Percentiles rank a stretch among this genome's conserved stretches.
These are phyloP conservation scores for Threskiornis aethiopicus DNA, from an alignment of 2,797 vertebrate species.

Conservation along the genomic window DNA sequence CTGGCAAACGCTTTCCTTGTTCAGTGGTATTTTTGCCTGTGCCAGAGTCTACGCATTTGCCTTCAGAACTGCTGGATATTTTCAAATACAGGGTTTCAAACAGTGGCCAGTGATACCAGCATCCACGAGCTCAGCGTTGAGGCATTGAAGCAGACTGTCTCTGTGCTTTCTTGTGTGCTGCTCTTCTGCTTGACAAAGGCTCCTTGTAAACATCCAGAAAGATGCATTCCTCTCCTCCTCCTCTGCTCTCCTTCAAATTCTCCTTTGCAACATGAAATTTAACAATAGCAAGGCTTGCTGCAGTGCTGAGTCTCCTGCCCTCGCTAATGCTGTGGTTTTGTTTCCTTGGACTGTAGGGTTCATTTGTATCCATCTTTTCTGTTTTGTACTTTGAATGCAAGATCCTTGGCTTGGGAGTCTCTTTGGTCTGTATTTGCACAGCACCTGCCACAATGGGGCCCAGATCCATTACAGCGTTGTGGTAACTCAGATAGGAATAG, in stretches of 20 bases:
- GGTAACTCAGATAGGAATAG: background rate
- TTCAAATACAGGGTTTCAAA: accelerated
- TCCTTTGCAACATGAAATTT: background rate
- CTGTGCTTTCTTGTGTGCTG: background rate
- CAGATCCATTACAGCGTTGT: background rate
- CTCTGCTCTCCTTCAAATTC: background rate
- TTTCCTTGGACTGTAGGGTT: background rate
- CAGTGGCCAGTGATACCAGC: background rate
- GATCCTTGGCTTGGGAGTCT: background rate
- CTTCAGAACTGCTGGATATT: background rate
- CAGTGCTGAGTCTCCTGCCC: background rate
- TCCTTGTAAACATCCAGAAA: background rate
- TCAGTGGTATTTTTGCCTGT: background rate
- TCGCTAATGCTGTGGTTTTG: background rate
- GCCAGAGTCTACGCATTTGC: accelerated
- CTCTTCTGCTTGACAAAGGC: background rate
- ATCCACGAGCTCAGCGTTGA: background rate
- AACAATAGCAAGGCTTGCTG: background rate
- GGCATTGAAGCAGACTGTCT: background rate
- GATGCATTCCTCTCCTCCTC: background rate
- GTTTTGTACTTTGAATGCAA: background rate
- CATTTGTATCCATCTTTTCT: background rate
- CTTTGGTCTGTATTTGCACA: background rate
- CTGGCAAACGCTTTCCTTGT: background rate
- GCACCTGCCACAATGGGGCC: background rate